Conservation (phyloP, 2,888 invertebrate species). For the Caenorhabditis sinica region DNA sequence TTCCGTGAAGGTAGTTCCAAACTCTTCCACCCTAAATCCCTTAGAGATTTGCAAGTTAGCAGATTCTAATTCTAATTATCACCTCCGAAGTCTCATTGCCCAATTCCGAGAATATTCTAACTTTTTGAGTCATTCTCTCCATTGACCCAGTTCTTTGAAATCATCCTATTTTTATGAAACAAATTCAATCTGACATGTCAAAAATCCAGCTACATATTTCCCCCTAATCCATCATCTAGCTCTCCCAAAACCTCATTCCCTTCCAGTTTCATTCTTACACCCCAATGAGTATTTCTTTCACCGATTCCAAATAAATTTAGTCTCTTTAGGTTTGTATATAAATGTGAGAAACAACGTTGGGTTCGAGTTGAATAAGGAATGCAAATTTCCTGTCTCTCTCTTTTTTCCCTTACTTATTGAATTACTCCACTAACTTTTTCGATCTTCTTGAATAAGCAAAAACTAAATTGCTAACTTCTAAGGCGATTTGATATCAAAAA, state of each 20-base stretch:
- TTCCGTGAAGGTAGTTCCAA: no score
- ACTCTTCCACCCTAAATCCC: no score
- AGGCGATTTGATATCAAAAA: neutral
- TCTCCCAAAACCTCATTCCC: neutral
- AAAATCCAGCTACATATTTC: neutral
- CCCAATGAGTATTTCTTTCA: neutral
- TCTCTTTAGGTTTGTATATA: constrained; percentile 30
- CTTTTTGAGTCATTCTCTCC: no score
- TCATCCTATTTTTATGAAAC: neutral
- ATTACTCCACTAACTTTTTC: constrained; percentile 21
- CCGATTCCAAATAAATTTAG: constrained; percentile 1
- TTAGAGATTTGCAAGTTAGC: no score
- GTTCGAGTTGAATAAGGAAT: constrained; percentile 40
- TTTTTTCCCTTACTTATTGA: constrained; percentile 42
- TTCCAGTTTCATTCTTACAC: neutral
- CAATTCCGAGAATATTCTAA: no score
- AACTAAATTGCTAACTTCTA: neutral
- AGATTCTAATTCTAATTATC: no score
- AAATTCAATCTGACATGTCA: neutral
- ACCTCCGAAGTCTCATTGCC: no score
- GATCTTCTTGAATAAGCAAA: neutral
- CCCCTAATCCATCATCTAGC: neutral
- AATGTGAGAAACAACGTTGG: constrained; percentile 49
- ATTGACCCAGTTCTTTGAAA: neutral
- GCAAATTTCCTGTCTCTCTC: constrained; percentile 25